Percentiles rank a stretch among this genome's conserved stretches.
Conservation (phyloP, 2,888 invertebrate species). For the Hetaerina titia region DNA sequence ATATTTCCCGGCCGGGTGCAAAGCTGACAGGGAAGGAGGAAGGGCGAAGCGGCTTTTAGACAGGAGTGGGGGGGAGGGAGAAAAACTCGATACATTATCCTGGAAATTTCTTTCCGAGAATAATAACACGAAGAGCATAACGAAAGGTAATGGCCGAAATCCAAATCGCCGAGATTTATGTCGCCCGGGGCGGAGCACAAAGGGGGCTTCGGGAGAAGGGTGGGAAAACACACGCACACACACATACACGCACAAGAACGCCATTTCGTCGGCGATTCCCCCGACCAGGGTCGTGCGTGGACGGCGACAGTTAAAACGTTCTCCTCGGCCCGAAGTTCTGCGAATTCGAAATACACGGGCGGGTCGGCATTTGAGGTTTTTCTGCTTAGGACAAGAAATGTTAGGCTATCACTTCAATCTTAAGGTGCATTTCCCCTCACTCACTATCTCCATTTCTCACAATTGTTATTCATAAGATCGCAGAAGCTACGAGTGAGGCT, state of each 20-base stretch:
- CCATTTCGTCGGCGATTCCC: not conserved
- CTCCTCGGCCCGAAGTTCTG: not conserved
- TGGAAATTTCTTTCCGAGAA: conserved; percentile 59
- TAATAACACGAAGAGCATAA: conserved; percentile 58
- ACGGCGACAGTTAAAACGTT: not conserved
- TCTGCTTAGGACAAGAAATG: not conserved
- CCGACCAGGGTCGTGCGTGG: not conserved
- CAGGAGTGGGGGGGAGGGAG: not conserved
- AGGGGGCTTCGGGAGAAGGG: not conserved
- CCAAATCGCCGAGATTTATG: conserved; percentile 63
- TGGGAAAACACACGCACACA: not conserved
- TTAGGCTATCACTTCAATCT: not conserved
- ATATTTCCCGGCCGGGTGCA: conserved; percentile 49
- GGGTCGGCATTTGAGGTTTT: not conserved
- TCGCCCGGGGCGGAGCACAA: not conserved
- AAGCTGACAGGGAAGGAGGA: conserved; percentile 7
- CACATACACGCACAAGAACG: not conserved
- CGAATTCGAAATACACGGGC: not conserved
- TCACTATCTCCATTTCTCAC: not conserved
- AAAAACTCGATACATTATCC: conserved; percentile 57
- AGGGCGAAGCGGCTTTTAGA: not conserved
- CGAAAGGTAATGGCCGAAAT: conserved; percentile 63
- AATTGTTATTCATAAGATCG: not conserved
- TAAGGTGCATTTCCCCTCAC: not conserved
- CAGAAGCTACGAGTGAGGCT: not conserved